Conservation (phyloP, 2,113 vertebrate species). For the Leuciscus idus region DNA sequence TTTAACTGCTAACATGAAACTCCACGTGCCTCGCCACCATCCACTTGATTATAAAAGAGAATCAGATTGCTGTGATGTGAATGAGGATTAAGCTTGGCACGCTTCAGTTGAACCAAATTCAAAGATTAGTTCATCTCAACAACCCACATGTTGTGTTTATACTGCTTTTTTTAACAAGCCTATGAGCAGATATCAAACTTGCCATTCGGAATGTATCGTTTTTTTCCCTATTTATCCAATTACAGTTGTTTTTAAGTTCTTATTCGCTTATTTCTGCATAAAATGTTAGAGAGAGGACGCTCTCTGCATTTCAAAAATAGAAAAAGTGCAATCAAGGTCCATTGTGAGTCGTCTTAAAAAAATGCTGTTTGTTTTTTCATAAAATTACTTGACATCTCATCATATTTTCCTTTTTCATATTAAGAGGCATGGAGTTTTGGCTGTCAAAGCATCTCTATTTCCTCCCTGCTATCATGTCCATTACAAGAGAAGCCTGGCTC, state of each 20-base stretch:
- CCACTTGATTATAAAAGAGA: conserved; percentile 71
- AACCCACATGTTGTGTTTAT: conserved; percentile 17
- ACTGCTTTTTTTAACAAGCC: not conserved
- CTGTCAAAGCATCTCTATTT: conserved; percentile 26
- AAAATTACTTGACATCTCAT: not conserved
- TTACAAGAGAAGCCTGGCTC: conserved; percentile 35
- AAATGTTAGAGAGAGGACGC: not conserved
- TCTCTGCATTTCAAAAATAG: not conserved
- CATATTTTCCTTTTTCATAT: not conserved
- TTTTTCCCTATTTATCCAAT: not conserved
- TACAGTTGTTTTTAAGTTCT: too few relatives aligned
- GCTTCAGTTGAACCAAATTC: conserved; percentile 64
- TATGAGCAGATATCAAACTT: not conserved
- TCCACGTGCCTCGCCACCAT: conserved; percentile 66
- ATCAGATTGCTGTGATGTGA: conserved; percentile 69
- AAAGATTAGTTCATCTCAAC: conserved; percentile 45
- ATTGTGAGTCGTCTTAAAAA: not conserved
- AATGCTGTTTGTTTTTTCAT: not conserved
- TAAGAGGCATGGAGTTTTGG: conserved; percentile 22
- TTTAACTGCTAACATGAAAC: conserved; percentile 70
- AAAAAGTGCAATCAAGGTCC: not conserved
- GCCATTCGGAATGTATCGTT: too few relatives aligned
- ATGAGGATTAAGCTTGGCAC: conserved; percentile 64
- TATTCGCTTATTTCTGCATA: too few relatives aligned
- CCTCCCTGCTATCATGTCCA: conserved; percentile 26